phyloP scores from a whole-genome alignment of 1,140 invertebrate genomes.

The Teleogryllus occipitalis region DNA sequence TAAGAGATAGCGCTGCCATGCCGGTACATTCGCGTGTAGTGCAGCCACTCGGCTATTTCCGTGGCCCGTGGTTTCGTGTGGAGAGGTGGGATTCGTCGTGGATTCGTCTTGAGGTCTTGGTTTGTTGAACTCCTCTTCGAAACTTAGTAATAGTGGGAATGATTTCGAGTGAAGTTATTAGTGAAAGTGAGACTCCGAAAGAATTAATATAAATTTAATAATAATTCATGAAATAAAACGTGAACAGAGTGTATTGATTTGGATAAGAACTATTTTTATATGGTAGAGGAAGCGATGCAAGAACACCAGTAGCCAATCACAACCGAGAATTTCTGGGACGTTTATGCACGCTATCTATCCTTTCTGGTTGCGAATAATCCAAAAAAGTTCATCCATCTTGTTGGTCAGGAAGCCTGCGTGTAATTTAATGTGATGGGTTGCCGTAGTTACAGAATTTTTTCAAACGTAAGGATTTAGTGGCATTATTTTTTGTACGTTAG shows the following conservation, averaged over 20 bases:
- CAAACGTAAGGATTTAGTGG: not conserved
- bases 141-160: too few species aligned
- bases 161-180: too few species aligned
- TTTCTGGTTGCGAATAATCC: not conserved
- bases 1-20: too few species aligned
- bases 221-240: too few species aligned
- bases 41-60: too few species aligned
- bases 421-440: not conserved
- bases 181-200: too few species aligned
- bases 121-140: too few species aligned
- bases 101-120: too few species aligned
- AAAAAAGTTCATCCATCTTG: constrained; percentile 1
- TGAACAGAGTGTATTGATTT: not conserved
- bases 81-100: too few species aligned
- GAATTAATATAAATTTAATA: too few species aligned
- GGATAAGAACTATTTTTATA: constrained; percentile 2
- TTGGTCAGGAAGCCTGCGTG: not conserved
- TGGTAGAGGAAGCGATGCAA: not conserved
- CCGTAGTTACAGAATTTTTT: not conserved
- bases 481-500: not conserved
- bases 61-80: too few species aligned
- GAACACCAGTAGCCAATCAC: not conserved
- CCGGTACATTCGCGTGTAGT: too few species aligned
- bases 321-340: not conserved
- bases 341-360: constrained; percentile 4